These are phyloP conservation scores for Harmothoe impar DNA, from an alignment of 2,888 invertebrate species.

Conservation along the genomic window DNA sequence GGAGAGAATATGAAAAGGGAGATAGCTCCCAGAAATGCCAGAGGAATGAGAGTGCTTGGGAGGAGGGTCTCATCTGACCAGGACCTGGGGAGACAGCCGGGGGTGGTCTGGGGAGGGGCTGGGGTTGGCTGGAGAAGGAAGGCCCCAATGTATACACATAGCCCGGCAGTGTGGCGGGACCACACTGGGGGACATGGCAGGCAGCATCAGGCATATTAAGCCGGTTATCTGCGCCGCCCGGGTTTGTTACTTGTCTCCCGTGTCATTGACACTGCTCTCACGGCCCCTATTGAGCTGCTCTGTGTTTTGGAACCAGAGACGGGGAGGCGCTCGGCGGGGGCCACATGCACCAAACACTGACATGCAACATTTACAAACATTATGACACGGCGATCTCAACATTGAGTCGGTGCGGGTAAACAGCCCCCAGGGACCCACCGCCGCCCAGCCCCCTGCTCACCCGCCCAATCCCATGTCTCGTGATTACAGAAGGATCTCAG, in stretches of 20 bases:
- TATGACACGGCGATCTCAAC: conserved; percentile 56
- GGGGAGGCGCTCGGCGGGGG: not conserved
- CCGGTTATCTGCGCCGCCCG: conserved; percentile 18
- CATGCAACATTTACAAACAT: conserved; percentile 59
- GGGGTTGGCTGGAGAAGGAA: not conserved
- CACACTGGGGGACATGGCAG: not conserved
- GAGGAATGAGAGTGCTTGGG: conserved; percentile 29
- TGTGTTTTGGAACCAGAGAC: conserved; percentile 26
- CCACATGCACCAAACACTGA: conserved; percentile 43
- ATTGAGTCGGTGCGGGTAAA: conserved; percentile 40
- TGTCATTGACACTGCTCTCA: conserved; percentile 38
- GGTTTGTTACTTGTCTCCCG: conserved; percentile 41
- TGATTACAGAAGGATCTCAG: conserved; percentile 33
- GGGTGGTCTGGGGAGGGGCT: not conserved
- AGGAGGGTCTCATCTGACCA: not conserved
- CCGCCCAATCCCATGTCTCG: conserved; percentile 20
- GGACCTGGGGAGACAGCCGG: not conserved
- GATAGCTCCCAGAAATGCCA: conserved; percentile 20
- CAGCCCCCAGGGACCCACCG: conserved; percentile 32
- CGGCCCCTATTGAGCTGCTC: conserved; percentile 30
- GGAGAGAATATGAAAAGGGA: not conserved
- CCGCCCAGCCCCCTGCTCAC: not conserved
- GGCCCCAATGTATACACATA: conserved; percentile 23
- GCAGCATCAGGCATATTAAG: conserved; percentile 17
- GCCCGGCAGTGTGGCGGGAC: not conserved